Conservation (phyloP, 1,140 invertebrate species). For the Drosophila lini region DNA sequence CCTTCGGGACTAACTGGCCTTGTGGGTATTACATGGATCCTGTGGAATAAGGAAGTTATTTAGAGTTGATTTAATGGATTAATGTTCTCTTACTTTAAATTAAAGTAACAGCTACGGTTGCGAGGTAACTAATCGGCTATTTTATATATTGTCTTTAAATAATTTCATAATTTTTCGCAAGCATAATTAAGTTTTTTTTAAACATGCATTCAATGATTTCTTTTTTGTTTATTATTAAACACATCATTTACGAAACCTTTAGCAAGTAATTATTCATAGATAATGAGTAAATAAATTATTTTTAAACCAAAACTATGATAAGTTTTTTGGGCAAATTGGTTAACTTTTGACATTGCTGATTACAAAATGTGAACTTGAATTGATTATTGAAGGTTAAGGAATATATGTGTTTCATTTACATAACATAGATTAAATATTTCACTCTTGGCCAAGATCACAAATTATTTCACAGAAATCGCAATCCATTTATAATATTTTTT, state of each 20-base stretch:
- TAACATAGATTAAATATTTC: not conserved
- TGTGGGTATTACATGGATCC: too few relatives aligned
- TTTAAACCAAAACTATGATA: conserved; percentile 2
- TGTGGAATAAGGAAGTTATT: too few relatives aligned
- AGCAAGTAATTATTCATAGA: not conserved
- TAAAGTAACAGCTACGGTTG: not conserved
- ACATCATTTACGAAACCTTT: conserved; percentile 4
- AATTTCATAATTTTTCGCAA: not conserved
- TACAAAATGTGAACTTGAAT: conserved; percentile 7
- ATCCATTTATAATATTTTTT: not conserved
- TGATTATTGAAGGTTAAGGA: not conserved
- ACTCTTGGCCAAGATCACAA: not conserved
- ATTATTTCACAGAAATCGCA: not conserved
- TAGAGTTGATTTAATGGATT: conserved; percentile 6
- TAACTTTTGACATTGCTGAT: conserved; percentile 32
- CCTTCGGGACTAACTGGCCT: too few relatives aligned
- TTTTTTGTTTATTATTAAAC: not conserved
- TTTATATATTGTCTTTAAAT: too few relatives aligned
- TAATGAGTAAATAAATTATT: conserved; percentile 16
- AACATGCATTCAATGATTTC: not conserved
- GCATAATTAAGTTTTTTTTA: not conserved
- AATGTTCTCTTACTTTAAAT: not conserved
- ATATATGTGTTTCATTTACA: not conserved
- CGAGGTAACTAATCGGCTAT: too few relatives aligned
- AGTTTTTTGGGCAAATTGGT: not conserved